These are phyloP conservation scores for Automeris io DNA, from an alignment of 2,888 invertebrate genomes.

Conservation along the genomic window DNA sequence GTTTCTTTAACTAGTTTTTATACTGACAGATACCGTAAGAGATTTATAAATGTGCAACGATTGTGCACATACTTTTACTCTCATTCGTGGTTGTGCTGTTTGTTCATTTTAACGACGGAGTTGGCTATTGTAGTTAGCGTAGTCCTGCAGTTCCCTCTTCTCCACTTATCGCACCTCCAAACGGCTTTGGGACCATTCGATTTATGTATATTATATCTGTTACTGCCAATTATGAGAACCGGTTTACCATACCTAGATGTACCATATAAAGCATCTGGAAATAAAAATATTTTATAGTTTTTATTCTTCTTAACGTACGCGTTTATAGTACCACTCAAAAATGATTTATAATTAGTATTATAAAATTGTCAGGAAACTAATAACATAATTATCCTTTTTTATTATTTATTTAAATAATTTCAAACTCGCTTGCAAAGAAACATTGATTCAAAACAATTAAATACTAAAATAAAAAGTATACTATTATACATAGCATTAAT, in stretches of 20 bases:
- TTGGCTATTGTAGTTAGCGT: conserved; percentile 12
- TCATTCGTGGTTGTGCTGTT: conserved; percentile 12
- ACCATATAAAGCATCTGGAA: conserved; percentile 9
- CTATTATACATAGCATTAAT: no score
- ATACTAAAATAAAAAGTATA: no score
- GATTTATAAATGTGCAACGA: neutral
- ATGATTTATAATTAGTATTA: neutral
- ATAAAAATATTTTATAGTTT: neutral
- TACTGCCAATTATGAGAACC: conserved; percentile 11
- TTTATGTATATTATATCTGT: conserved; percentile 13
- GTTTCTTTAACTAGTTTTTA: neutral
- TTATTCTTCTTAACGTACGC: neutral
- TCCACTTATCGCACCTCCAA: conserved; percentile 16
- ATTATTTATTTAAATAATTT: no score
- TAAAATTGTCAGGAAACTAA: no score
- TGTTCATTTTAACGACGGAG: conserved; percentile 13
- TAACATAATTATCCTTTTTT: no score
- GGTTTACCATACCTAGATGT: conserved; percentile 18
- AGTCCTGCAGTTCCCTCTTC: conserved; percentile 12
- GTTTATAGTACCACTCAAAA: neutral
- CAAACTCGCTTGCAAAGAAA: no score
- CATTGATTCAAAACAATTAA: no score
- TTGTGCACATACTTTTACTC: neutral
- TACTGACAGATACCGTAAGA: neutral
- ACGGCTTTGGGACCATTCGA: conserved; percentile 7